phyloP scores from a whole-genome alignment of 1,140 invertebrate species.

The Aphelenchoides besseyi region DNA sequence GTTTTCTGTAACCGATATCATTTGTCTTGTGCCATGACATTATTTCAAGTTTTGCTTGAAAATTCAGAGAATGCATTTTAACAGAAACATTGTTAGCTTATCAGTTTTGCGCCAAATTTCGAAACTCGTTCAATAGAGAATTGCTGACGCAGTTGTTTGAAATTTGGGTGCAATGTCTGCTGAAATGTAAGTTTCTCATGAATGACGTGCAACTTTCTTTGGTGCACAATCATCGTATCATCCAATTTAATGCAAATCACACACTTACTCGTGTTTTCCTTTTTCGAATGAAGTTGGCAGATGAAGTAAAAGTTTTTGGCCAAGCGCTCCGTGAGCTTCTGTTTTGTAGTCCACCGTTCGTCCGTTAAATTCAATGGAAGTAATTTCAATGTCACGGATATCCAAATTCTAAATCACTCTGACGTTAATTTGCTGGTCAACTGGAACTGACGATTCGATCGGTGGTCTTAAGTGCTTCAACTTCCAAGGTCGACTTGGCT shows the following conservation, averaged over 20 bases:
- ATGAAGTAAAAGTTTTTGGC: conserved; percentile 74
- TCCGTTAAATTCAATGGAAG: conserved; percentile 63
- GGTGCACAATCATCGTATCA: neutral
- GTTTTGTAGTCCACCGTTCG: conserved; percentile 68
- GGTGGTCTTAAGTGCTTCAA: conserved; percentile 53
- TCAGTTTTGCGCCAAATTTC: neutral
- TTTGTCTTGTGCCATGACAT: conserved; percentile 1
- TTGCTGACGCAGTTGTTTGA: too few species aligned
- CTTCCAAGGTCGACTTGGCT: conserved; percentile 63
- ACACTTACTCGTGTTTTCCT: conserved; percentile 9
- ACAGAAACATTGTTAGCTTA: neutral
- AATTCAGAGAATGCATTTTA: neutral
- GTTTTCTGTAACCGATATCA: conserved; percentile 67
- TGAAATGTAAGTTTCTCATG: neutral
- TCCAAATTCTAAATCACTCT: conserved; percentile 73
- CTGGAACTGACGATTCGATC: conserved; percentile 31
- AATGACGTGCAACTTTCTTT: neutral
- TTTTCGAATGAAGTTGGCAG: conserved; percentile 66
- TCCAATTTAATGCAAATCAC: too few species aligned
- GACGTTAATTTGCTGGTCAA: neutral
- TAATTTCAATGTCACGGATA: conserved; percentile 72
- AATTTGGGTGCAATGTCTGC: too few species aligned
- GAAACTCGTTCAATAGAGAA: neutral
- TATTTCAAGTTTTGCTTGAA: neutral
- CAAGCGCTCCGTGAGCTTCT: conserved; percentile 72